Conservation (phyloP, 2,113 vertebrate genomes). For the Ariopsis seemanni region DNA sequence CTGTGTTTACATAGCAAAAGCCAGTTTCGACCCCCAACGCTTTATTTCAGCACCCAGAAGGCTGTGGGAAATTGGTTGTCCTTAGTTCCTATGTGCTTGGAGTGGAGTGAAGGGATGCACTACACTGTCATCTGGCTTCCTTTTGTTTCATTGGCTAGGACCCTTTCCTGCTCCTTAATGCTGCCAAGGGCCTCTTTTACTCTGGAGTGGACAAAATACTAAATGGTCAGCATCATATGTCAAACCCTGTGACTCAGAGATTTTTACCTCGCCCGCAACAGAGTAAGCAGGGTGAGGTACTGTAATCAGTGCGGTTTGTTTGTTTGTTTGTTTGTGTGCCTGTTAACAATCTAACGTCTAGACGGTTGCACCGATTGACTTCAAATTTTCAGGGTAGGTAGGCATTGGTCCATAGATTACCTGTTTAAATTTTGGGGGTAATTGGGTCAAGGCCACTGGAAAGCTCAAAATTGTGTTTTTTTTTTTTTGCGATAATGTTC, state of each 20-base stretch:
- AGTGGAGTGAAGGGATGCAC: conserved; percentile 20
- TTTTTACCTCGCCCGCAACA: no score
- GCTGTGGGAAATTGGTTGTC: conserved; percentile 37
- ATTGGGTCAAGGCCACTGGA: no score
- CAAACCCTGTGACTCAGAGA: not conserved
- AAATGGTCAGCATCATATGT: not conserved
- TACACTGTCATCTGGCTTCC: conserved; percentile 5
- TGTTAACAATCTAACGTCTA: no score
- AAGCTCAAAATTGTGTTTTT: no score
- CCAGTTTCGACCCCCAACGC: conserved; percentile 8
- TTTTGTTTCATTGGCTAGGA: conserved; percentile 51
- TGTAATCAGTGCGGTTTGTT: no score
- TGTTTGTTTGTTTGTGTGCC: no score
- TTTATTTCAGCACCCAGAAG: conserved; percentile 42
- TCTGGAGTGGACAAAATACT: conserved; percentile 19
- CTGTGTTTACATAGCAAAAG: conserved; percentile 43
- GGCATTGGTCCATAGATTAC: no score
- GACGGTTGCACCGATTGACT: no score
- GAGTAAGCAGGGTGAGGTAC: no score
- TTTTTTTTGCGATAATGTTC: no score
- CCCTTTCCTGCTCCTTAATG: conserved; percentile 37
- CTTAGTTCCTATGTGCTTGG: conserved; percentile 32
- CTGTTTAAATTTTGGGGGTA: no score
- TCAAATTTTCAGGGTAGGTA: no score
- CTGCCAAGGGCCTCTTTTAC: conserved; percentile 10